Evolutionary conservation across 2,113 vertebrate genomes (phyloP).

Genomic region (Perccottus glenii): DNA sequence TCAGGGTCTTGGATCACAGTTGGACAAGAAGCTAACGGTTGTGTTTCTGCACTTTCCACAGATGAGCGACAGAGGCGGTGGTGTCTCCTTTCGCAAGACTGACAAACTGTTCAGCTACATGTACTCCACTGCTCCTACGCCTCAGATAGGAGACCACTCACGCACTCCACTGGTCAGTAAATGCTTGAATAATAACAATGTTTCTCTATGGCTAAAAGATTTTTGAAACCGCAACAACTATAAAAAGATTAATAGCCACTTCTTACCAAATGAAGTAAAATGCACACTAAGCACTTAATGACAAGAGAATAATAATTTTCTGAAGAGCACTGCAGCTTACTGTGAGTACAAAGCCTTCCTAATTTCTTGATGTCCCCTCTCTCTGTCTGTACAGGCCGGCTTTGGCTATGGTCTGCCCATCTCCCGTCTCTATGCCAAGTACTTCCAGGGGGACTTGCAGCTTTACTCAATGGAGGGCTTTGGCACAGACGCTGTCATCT

Average conservation of each 20-base stretch:
- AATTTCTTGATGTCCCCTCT: conserved; percentile 21
- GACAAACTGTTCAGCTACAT: conserved; percentile 96
- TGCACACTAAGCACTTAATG: conserved; percentile 1
- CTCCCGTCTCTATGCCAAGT: conserved; percentile 93
- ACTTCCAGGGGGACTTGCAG: conserved; percentile 96
- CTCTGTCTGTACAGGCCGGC: conserved; percentile 81
- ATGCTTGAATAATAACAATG: background rate
- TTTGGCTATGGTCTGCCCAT: conserved; percentile 95
- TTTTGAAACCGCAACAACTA: background rate
- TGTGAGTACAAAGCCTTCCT: conserved; percentile 25
- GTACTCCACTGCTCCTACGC: conserved; percentile 92
- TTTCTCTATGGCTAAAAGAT: background rate
- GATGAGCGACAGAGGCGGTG: conserved; percentile 92
- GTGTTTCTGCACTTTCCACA: conserved; percentile 47
- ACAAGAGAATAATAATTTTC: background rate
- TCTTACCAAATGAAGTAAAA: background rate
- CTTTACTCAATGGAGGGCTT: conserved; percentile 95
- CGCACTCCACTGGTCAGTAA: conserved; percentile 84
- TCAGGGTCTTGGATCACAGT: background rate
- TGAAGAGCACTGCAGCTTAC: conserved; percentile 1
- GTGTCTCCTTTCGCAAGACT: conserved; percentile 88
- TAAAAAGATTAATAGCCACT: conserved; percentile 2
- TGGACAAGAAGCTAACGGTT: background rate
- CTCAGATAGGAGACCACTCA: conserved; percentile 79
- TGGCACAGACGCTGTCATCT: conserved; percentile 92